Conservation (phyloP, 2,888 invertebrate species). For the Leptinotarsa juncta region DNA sequence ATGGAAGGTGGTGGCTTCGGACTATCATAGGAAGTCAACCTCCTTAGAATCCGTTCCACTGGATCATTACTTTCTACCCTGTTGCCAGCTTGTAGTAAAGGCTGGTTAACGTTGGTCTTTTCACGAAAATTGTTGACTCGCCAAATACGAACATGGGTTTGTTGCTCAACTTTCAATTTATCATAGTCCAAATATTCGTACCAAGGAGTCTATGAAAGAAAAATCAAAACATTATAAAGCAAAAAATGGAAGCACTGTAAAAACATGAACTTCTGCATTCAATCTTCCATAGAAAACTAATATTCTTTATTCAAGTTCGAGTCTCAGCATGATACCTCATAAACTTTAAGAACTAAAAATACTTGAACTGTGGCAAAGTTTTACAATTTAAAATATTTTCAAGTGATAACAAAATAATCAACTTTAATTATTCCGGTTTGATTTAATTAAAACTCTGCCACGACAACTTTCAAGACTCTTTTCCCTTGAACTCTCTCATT, state of each 20-base stretch:
- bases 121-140: conserved; percentile 68
- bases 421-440: too few relatives aligned
- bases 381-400: too few relatives aligned
- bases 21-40: conserved; percentile 75
- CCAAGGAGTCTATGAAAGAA: conserved; percentile 70
- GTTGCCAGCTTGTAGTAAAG: conserved; percentile 58
- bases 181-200: conserved; percentile 74
- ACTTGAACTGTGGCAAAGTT: too few relatives aligned
- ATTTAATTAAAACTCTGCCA: too few relatives aligned
- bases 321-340: too few relatives aligned
- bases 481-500: too few relatives aligned
- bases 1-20: conserved; percentile 72
- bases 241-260: neutral
- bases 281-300: too few relatives aligned
- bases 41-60: conserved; percentile 69
- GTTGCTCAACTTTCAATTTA: conserved; percentile 68
- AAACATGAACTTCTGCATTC: too few relatives aligned
- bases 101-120: conserved; percentile 60
- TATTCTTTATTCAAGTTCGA: too few relatives aligned
- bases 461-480: too few relatives aligned
- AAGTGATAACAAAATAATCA: too few relatives aligned
- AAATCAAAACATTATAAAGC: conserved; percentile 17
- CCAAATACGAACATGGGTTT: conserved; percentile 70
- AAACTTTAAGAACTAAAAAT: too few relatives aligned
- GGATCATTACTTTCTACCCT: conserved; percentile 65